These are phyloP conservation scores for Diloba caeruleocephala DNA, from an alignment of 2,888 invertebrate species.

Conservation along the genomic window DNA sequence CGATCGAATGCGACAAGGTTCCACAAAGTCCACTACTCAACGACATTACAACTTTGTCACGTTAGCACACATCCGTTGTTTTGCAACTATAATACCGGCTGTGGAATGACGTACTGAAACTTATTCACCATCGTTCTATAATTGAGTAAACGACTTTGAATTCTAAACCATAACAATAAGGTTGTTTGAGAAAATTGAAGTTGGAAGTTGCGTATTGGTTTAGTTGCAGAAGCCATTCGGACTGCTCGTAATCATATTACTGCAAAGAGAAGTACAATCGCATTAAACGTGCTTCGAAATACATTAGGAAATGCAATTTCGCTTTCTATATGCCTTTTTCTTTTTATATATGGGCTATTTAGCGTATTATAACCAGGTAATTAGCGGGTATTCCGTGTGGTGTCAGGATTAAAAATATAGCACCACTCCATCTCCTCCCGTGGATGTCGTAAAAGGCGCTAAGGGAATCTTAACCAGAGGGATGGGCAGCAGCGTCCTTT, in stretches of 20 bases:
- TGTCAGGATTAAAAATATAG: too few relatives aligned
- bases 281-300: constrained; percentile 51
- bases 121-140: constrained; percentile 50
- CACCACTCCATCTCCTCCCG: too few relatives aligned
- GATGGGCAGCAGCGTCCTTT: too few relatives aligned
- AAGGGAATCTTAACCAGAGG: too few relatives aligned
- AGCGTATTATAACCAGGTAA: constrained; percentile 8
- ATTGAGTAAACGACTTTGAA: constrained; percentile 50
- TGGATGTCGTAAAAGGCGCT: too few relatives aligned
- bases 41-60: constrained; percentile 67
- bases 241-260: constrained; percentile 69
- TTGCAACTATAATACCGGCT: constrained; percentile 56
- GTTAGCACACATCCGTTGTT: constrained; percentile 62
- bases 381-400: too few relatives aligned
- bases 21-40: constrained; percentile 55
- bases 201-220: constrained; percentile 34
- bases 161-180: constrained; percentile 49
- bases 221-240: constrained; percentile 63
- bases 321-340: constrained; percentile 50
- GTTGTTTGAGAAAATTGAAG: constrained; percentile 35
- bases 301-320: constrained; percentile 53
- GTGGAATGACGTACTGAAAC: constrained; percentile 58
- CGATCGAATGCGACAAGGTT: constrained; percentile 62
- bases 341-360: constrained; percentile 19
- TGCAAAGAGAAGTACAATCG: constrained; percentile 54